Evolutionary conservation across 2,797 vertebrate genomes (phyloP), one percentile per base, ranked within the genome.

Genomic region (Diplodus sargus): DNA sequence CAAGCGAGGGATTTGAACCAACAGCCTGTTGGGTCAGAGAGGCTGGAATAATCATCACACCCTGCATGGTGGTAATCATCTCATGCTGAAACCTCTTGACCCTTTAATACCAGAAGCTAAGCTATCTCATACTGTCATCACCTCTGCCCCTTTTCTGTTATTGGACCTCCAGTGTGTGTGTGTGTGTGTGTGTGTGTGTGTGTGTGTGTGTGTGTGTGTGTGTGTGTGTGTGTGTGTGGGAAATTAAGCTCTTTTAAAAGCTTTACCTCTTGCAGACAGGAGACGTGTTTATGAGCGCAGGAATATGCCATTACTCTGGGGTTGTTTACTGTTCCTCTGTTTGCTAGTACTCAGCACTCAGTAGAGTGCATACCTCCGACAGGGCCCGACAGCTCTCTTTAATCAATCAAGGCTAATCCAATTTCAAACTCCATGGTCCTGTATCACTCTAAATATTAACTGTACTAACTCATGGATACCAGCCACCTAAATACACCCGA

Each of bases 21-120:
- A 52, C 62, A 53, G 48, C 76, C 62, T 2, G 4, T n/a, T 43
- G 73, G 87, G 90, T 82, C 88, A 82, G 74, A 53, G 66, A 68
- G 80, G 79, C 76, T 49, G 70, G 75, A 84, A 87, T 88, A 91
- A 89, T 92, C 77, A 85, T 73, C 64, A 25, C 70, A 60, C 54
- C 59, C 70, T 6, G 51, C 65, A 62, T 23, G 76, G 66, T 43
- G 69, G 73, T 84, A 88, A 91, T 90, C 75, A 88, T 88, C 83
- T 89, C 87, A 88, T 43, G 72, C 62, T 3, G 51, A 22, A 74
- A 72, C 81, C 86, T 89, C 57, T 63, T 79, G 75, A 63, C 82
- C 75, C 58, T 85, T 88, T 90, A 84, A 90, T 74, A 84, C 77
- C 73, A 73, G 66, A 82, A 67, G 83, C 66, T 86, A 79, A 83